Evolutionary conservation across 2,888 invertebrate species (phyloP).

Genomic region (Pristionchus exspectatus): DNA sequence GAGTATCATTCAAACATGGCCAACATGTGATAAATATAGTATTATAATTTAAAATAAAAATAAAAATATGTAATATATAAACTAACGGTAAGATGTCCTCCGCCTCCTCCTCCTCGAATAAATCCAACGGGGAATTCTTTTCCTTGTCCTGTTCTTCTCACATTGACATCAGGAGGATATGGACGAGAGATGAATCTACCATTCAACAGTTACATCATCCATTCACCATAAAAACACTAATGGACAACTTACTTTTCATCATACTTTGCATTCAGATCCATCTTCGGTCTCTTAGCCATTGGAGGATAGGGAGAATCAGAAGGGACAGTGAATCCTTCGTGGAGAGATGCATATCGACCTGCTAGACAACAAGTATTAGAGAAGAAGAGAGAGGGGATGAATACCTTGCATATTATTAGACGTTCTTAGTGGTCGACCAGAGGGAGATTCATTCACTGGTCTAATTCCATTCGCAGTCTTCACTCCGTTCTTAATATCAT

Average conservation of each 20-base stretch:
- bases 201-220: neutral
- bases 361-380: neutral
- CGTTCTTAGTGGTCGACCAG: neutral
- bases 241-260: neutral
- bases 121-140: conserved; percentile 49
- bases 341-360: conserved; percentile 11
- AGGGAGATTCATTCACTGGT: neutral
- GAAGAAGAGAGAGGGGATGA: neutral
- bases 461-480: conserved; percentile 25
- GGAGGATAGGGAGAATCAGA: neutral
- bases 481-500: neutral
- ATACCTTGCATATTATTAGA: conserved; percentile 20
- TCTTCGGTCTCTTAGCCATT: neutral
- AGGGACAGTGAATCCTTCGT: conserved; percentile 4
- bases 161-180: conserved; percentile 45
- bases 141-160: conserved; percentile 47
- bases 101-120: conserved; percentile 54
- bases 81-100: conserved; percentile 28
- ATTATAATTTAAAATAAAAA: neutral
- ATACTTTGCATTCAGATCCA: neutral
- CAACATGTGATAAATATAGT: neutral
- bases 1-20: neutral
- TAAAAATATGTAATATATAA: neutral
- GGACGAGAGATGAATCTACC: neutral
- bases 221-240: neutral